Conservation (phyloP, 2,113 vertebrate genomes). For the Callopanchax toddi region DNA sequence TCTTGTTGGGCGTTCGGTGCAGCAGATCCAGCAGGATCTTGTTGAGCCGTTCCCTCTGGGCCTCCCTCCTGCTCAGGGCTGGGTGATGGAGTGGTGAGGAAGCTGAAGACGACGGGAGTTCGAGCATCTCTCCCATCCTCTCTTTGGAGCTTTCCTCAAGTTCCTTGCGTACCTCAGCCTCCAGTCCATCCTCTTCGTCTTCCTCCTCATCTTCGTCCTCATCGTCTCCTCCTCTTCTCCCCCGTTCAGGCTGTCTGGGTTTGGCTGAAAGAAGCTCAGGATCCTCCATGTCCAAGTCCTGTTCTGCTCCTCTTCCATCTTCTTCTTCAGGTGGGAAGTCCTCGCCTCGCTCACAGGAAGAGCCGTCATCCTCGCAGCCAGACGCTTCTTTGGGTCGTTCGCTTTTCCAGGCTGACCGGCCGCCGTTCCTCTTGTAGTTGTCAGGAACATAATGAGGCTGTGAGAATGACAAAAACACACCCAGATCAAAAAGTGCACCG, state of each 20-base stretch:
- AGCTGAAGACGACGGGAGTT: slow-evolving; percentile 69
- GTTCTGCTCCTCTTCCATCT: slow-evolving; percentile 59
- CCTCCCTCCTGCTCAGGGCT: slow-evolving; percentile 83
- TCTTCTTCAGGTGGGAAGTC: slow-evolving; percentile 62
- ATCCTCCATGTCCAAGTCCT: slow-evolving; percentile 64
- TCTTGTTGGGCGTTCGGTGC: slow-evolving; percentile 94
- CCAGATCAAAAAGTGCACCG: background rate
- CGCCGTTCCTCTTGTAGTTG: slow-evolving; percentile 98
- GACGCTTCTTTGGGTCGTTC: slow-evolving; percentile 85
- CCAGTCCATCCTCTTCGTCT: slow-evolving; percentile 70
- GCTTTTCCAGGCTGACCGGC: slow-evolving; percentile 95
- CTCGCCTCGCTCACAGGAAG: slow-evolving; percentile 68
- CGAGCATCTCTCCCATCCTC: slow-evolving; percentile 66
- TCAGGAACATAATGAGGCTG: slow-evolving; percentile 98
- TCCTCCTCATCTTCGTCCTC: slow-evolving; percentile 69
- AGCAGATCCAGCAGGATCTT: slow-evolving; percentile 93
- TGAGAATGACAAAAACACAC: slow-evolving; percentile 23
- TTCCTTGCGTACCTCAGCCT: slow-evolving; percentile 77
- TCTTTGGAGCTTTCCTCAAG: slow-evolving; percentile 71
- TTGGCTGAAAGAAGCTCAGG: slow-evolving; percentile 46
- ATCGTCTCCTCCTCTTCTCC: slow-evolving; percentile 75
- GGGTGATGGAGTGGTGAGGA: slow-evolving; percentile 74
- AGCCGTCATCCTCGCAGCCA: slow-evolving; percentile 74
- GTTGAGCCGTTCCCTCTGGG: slow-evolving; percentile 92
- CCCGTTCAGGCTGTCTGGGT: slow-evolving; percentile 48